A percentile compares a stretch with the other conserved stretches of the same genome.
Evolutionary conservation across 2,888 invertebrate species (phyloP).

Genomic region (Zele albiditarsus): DNA sequence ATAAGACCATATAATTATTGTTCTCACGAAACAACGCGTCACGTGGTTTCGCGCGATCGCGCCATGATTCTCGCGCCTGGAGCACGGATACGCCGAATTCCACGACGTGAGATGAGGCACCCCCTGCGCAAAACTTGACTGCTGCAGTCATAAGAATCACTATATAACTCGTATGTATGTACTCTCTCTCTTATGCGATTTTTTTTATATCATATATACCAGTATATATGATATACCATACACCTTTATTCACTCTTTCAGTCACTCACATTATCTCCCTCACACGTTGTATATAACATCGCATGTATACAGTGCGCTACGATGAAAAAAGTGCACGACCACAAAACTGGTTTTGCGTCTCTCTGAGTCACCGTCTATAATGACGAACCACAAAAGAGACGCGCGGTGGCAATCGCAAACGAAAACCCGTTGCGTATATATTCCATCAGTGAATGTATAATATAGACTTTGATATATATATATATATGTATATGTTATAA

Average conservation of each 20-base stretch:
- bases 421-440: constrained; percentile 27
- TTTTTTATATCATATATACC: constrained; percentile 32
- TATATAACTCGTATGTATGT: constrained; percentile 34
- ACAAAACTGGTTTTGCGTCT: constrained; percentile 67
- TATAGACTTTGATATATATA: not conserved
- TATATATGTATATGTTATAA: not conserved
- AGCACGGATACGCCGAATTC: constrained; percentile 53
- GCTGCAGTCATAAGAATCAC: constrained; percentile 38
- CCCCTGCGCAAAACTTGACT: constrained; percentile 33
- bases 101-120: constrained; percentile 41
- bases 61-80: constrained; percentile 40
- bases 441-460: not conserved
- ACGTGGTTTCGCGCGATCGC: constrained; percentile 13
- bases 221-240: constrained; percentile 17
- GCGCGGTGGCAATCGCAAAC: constrained; percentile 48
- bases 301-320: constrained; percentile 60
- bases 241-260: constrained; percentile 44
- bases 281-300: constrained; percentile 44
- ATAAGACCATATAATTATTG: constrained; percentile 11
- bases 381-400: constrained; percentile 60
- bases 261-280: constrained; percentile 24
- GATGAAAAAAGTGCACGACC: constrained; percentile 43
- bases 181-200: constrained; percentile 38
- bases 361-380: constrained; percentile 70
- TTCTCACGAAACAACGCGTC: not conserved